Evolutionary conservation across 2,797 vertebrate genomes (phyloP).

Genomic region (Balearica regulorum): DNA sequence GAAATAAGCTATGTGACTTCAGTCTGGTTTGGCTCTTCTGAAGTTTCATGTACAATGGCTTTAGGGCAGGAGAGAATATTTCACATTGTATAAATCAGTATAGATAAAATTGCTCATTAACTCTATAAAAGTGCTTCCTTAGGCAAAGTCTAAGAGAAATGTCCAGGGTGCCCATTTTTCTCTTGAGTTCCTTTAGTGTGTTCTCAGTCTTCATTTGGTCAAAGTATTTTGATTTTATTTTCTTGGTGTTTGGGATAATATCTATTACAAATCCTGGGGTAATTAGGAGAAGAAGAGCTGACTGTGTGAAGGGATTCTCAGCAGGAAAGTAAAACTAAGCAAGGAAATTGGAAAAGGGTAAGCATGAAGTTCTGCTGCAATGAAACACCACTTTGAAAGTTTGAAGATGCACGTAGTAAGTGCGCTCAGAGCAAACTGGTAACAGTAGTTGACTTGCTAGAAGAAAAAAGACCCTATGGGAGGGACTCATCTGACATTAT

Average conservation of each 20-base stretch:
- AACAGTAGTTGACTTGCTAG: neutral
- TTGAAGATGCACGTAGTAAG: neutral
- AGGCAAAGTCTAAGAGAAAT: neutral
- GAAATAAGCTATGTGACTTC: neutral
- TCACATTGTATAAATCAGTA: neutral
- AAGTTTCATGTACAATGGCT: neutral
- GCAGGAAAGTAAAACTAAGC: neutral
- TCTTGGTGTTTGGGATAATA: neutral
- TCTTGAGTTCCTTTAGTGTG: neutral
- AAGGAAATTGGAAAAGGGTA: neutral
- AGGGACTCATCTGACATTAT: neutral
- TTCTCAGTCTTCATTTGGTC: neutral
- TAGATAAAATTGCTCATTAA: constrained; percentile 40
- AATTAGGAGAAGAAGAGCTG: neutral
- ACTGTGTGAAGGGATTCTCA: neutral
- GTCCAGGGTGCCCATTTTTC: neutral
- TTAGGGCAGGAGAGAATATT: constrained; percentile 23
- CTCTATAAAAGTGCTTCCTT: constrained; percentile 8
- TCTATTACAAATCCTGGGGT: constrained; percentile 6
- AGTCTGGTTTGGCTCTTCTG: neutral
- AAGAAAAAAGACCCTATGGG: neutral
- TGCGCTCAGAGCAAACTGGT: neutral
- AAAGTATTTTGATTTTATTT: constrained; percentile 26
- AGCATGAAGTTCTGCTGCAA: neutral
- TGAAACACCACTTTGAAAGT: neutral